A percentile compares a stretch with the other conserved stretches of the same genome.
Evolutionary conservation across 1,140 invertebrate species (phyloP).

Genomic region (Philopotamus ludificatus): DNA sequence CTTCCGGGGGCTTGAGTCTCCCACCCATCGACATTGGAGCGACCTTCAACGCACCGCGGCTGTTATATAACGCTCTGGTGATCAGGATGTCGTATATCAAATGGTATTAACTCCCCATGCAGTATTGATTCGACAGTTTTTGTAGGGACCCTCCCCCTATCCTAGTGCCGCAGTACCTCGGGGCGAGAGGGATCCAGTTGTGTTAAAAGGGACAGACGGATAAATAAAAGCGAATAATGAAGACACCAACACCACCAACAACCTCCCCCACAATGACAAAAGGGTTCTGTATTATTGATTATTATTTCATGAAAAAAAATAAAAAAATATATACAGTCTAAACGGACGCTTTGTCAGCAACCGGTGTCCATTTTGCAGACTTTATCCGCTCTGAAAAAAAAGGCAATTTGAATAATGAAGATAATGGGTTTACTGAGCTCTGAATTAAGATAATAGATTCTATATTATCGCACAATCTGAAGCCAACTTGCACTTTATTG

Average conservation of each 20-base stretch:
- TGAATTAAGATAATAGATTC: too few relatives aligned
- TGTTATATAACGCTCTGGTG: slow-evolving; percentile 10
- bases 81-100: slow-evolving; percentile 12
- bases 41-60: background rate
- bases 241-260: background rate
- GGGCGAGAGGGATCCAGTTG: background rate
- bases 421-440: too few relatives aligned
- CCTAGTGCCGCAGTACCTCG: background rate
- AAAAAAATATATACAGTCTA: too few relatives aligned
- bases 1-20: too few relatives aligned
- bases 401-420: too few relatives aligned
- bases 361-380: too few relatives aligned
- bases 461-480: too few relatives aligned
- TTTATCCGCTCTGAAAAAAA: too few relatives aligned
- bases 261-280: background rate
- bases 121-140: slow-evolving; percentile 8
- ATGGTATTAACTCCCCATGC: slow-evolving; percentile 6
- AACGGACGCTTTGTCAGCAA: too few relatives aligned
- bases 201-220: slow-evolving; percentile 11
- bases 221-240: slow-evolving; percentile 2
- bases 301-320: too few relatives aligned
- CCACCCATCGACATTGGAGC: too few relatives aligned
- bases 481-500: too few relatives aligned
- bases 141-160: background rate
- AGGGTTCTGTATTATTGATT: background rate